These are phyloP conservation scores for Columbina picui DNA, from an alignment of 2,113 vertebrate genomes.

Conservation along the genomic window DNA sequence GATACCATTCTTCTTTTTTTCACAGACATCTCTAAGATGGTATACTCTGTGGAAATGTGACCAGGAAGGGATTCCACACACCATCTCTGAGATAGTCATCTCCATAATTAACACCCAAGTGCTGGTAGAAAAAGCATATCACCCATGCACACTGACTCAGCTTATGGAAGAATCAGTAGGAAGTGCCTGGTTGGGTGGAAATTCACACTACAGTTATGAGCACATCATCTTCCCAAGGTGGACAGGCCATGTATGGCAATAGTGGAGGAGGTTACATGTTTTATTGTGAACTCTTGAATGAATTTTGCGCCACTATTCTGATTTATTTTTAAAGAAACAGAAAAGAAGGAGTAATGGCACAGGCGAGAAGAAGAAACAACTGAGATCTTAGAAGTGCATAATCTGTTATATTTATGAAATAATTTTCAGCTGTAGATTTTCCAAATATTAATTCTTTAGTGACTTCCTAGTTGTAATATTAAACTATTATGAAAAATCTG, in stretches of 20 bases:
- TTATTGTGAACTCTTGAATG: neutral
- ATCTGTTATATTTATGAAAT: neutral
- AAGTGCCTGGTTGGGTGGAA: neutral
- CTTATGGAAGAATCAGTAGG: neutral
- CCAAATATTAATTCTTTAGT: neutral
- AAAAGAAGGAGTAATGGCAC: neutral
- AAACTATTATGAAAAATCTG: neutral
- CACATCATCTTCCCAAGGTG: neutral
- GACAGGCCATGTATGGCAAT: rapidly evolving
- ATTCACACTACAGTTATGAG: neutral
- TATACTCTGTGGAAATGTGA: neutral
- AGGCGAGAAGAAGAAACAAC: neutral
- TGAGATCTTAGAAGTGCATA: neutral
- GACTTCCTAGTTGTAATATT: neutral
- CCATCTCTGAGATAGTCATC: neutral
- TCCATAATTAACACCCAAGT: neutral
- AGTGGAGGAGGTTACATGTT: neutral
- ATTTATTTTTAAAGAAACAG: neutral
- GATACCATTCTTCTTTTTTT: neutral
- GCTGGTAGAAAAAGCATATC: neutral
- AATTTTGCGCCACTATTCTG: neutral
- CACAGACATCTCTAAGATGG: neutral
- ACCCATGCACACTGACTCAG: neutral
- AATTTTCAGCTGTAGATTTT: neutral
- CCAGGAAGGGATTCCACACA: neutral